Percentiles rank a stretch among this genome's conserved stretches.
Evolutionary conservation across 1,140 invertebrate genomes (phyloP).

Genomic region (Drosophila nikananu): DNA sequence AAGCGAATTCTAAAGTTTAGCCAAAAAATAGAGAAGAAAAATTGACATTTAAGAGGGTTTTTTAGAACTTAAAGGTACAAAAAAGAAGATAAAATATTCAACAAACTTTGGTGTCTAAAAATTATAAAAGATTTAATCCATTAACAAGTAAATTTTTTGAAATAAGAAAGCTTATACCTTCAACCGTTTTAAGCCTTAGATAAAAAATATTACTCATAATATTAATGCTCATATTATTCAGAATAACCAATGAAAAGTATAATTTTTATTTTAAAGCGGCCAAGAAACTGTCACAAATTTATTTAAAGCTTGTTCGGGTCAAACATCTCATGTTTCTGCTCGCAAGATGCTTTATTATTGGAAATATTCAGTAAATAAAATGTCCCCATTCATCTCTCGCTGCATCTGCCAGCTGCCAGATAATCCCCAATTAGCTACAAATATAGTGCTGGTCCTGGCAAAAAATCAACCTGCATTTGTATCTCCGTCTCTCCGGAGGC

Average conservation of each 20-base stretch:
- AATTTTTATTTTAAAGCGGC: background rate
- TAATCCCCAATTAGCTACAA: conserved; percentile 74
- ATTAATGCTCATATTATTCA: background rate
- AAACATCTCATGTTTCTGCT: background rate
- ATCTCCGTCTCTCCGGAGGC: conserved; percentile 35
- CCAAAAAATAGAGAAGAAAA: background rate
- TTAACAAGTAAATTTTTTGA: background rate
- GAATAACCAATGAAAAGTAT: background rate
- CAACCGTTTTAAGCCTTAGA: background rate
- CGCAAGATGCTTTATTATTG: background rate
- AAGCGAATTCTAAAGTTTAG: background rate
- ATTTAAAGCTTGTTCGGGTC: background rate
- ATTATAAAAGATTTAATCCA: background rate
- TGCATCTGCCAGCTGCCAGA: conserved; percentile 24
- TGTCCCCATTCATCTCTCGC: background rate
- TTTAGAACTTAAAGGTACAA: background rate
- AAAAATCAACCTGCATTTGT: conserved; percentile 30
- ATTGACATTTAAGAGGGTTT: background rate
- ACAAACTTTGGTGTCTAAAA: background rate
- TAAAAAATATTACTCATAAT: background rate
- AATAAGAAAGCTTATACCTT: background rate
- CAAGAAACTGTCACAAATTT: background rate
- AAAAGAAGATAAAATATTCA: background rate
- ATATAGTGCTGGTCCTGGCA: conserved; percentile 46
- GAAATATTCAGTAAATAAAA: background rate